phyloP scores from a whole-genome alignment of 2,797 vertebrate species.

The Scomberomorus guttatus region DNA sequence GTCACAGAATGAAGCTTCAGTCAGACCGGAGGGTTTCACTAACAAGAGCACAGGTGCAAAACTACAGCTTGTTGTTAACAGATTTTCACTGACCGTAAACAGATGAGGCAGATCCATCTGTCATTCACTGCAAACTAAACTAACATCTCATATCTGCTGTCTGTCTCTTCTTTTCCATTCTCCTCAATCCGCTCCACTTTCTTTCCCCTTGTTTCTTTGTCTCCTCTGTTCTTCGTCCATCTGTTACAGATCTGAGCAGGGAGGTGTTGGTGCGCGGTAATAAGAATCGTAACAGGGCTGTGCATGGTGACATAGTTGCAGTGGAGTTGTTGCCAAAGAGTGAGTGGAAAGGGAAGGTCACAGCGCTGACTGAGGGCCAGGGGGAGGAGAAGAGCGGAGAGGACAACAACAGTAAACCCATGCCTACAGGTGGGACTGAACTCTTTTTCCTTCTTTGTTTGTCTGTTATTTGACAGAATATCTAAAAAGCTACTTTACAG shows the following conservation, averaged over 20 bases:
- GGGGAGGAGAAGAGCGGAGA: conserved; percentile 86
- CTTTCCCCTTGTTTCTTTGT: too few species aligned
- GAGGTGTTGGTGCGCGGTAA: conserved; percentile 90
- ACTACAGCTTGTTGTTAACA: too few species aligned
- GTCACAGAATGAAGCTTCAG: conserved; percentile 91
- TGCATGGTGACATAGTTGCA: conserved; percentile 92
- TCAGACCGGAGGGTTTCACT: conserved; percentile 86
- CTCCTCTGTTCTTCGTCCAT: background rate
- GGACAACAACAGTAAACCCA: conserved; percentile 86
- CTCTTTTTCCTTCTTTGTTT: background rate
- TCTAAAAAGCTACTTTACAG: background rate
- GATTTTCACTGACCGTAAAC: conserved; percentile 34
- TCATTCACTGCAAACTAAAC: background rate
- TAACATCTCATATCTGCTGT: background rate
- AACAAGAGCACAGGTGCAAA: conserved; percentile 88
- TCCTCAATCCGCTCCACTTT: too few species aligned
- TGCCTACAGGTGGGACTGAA: conserved; percentile 91
- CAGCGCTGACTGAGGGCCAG: conserved; percentile 88
- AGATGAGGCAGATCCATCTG: background rate
- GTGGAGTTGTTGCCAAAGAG: conserved; percentile 89
- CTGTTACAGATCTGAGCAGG: conserved; percentile 84
- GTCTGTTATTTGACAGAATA: background rate
- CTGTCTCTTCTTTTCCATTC: background rate
- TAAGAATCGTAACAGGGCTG: conserved; percentile 92
- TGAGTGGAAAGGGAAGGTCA: conserved; percentile 92